These are phyloP conservation scores for Homalodisca vitripennis DNA, from an alignment of 1,140 invertebrate species.

Conservation along the genomic window DNA sequence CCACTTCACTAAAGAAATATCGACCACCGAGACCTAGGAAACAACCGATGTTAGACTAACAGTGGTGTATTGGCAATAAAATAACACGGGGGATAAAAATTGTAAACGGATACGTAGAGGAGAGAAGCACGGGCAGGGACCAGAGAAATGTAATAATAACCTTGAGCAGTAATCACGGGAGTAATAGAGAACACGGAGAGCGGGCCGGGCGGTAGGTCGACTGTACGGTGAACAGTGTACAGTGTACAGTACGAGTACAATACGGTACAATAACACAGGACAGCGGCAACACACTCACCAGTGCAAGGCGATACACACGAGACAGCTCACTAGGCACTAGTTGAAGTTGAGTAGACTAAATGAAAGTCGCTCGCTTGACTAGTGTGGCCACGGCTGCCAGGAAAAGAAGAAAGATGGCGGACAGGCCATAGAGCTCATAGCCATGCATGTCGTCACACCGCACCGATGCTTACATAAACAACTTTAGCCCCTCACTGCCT, in stretches of 20 bases:
- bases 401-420: not conserved
- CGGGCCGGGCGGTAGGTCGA: too few species aligned
- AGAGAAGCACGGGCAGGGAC: not conserved
- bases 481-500: not conserved
- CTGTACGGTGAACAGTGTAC: too few species aligned
- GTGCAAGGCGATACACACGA: not conserved
- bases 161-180: slow-evolving; percentile 12
- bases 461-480: not conserved
- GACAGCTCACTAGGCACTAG: not conserved
- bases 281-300: not conserved
- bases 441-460: not conserved
- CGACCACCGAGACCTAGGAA: too few species aligned
- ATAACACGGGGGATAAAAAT: not conserved
- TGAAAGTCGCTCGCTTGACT: slow-evolving; percentile 14
- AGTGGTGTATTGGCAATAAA: too few species aligned
- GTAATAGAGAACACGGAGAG: not conserved
- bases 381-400: not conserved
- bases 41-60: too few species aligned
- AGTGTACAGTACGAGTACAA: not conserved
- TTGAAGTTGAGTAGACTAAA: not conserved
- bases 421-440: not conserved
- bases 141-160: slow-evolving; percentile 17
- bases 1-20: too few species aligned
- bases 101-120: not conserved
- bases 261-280: not conserved